Evolutionary conservation across 2,888 invertebrate genomes (phyloP), one percentile per base, ranked within the genome.

Genomic region (Hololepta plana): DNA sequence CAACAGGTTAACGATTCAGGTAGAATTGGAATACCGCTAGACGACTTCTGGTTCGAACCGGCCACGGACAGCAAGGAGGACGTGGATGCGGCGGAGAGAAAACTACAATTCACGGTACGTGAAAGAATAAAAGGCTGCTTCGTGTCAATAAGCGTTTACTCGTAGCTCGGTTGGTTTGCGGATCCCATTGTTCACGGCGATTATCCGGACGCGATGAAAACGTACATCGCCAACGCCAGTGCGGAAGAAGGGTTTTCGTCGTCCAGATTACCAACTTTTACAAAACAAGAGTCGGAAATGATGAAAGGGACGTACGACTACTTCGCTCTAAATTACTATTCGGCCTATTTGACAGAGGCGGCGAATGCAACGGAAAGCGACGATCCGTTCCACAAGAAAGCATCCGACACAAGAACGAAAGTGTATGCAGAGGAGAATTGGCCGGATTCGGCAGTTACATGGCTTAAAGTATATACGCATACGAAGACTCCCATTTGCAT

Each of bases 251-350:
- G 67, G 5, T 70, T 60, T 36, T 42, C 51, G 0, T 51, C 59
- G 10, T 72, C 75, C 1, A 61, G 74, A 6, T 54, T 77, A 2
- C 74, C 75, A 0, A 43, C 41, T 30, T 72, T 75, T 41, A 68
- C 67, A 1, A 20, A 41, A 0, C 56, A 65, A 12, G 74, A 79
- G 54, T 55, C 73, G 5, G 44, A 52, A 6, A 53, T 57, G 27
- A 62, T 80, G 12, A 53, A 49, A 16, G 69, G 63, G 0, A 67
- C 75, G 1, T 59, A 61, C 2, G 81, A 85, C 44, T 79, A 72
- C 48, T 56, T 82, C 26, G 79, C 76, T 1, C 45, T 82, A 9
- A 84, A 84, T 45, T 65, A 72, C 30, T 85, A 84, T 44, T 71
- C 76, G 1, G 60, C 69, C 0, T 52, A 54, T 34, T 37, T 69